These are phyloP conservation scores for Apis cerana DNA, from an alignment of 1,140 invertebrate species.

Conservation along the genomic window DNA sequence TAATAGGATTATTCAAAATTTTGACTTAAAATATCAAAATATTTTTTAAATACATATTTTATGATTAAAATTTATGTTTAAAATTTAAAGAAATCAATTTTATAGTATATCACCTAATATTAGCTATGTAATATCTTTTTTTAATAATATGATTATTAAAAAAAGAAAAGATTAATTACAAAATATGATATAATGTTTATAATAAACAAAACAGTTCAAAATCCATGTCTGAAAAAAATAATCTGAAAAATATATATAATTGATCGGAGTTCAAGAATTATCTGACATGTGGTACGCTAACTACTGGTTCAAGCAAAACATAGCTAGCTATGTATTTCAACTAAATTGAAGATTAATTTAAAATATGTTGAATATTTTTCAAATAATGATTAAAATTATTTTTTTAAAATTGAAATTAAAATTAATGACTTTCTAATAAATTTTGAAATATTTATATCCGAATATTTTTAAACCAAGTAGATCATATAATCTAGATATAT, in stretches of 20 bases:
- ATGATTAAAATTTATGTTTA: not conserved
- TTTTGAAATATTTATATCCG: not conserved
- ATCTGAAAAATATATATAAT: not conserved
- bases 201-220: not conserved
- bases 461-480: no score
- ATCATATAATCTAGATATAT: not conserved
- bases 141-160: not conserved
- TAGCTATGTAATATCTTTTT: no score
- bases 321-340: slow-evolving; percentile 1
- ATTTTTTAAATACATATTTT: not conserved
- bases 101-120: no score
- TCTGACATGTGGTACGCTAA: slow-evolving; percentile 15
- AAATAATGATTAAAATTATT: not conserved
- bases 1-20: no score
- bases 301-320: not conserved
- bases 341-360: not conserved
- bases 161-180: not conserved
- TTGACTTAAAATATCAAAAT: no score
- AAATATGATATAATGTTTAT: slow-evolving; percentile 12
- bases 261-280: slow-evolving; percentile 37
- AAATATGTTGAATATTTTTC: not conserved
- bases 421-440: not conserved
- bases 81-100: no score
- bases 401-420: not conserved
- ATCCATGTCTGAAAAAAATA: not conserved